These are phyloP conservation scores for Stenopsyche tienmushanensis DNA, from an alignment of 1,140 invertebrate genomes.

Conservation along the genomic window DNA sequence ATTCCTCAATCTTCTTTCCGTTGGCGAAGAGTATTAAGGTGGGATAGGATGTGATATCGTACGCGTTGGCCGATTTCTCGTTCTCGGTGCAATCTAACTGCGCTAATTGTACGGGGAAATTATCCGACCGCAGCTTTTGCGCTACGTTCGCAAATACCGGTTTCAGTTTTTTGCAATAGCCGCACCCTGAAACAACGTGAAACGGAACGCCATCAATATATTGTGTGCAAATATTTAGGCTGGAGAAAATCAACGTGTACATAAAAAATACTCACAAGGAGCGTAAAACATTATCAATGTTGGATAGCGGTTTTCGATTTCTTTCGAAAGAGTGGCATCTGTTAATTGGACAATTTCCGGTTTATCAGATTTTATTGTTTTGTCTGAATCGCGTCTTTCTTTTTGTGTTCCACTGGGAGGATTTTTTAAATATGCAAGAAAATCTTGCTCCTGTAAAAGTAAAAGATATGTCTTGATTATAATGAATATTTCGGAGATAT, in stretches of 20 bases:
- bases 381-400: conserved; percentile 48
- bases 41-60: conserved; percentile 69
- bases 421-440: conserved; percentile 66
- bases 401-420: conserved; percentile 51
- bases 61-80: conserved; percentile 55
- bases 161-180: conserved; percentile 74
- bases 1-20: conserved; percentile 59
- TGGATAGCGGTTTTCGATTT: conserved; percentile 64
- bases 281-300: conserved; percentile 77
- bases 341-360: conserved; percentile 56
- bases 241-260: neutral
- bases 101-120: conserved; percentile 59
- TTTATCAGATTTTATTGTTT: neutral
- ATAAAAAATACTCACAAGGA: conserved; percentile 62
- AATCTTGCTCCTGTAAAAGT: conserved; percentile 59
- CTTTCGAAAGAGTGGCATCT: conserved; percentile 55
- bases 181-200: conserved; percentile 64
- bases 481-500: too few species aligned
- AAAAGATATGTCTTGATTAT: conserved; percentile 31
- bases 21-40: conserved; percentile 72
- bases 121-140: conserved; percentile 57
- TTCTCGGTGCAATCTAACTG: conserved; percentile 69
- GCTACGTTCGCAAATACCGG: conserved; percentile 68
- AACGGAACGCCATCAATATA: conserved; percentile 3
- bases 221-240: neutral